Base-by-base conservation (phyloP, 2,888 invertebrate genomes). In the Euphydryas editha region DNA sequence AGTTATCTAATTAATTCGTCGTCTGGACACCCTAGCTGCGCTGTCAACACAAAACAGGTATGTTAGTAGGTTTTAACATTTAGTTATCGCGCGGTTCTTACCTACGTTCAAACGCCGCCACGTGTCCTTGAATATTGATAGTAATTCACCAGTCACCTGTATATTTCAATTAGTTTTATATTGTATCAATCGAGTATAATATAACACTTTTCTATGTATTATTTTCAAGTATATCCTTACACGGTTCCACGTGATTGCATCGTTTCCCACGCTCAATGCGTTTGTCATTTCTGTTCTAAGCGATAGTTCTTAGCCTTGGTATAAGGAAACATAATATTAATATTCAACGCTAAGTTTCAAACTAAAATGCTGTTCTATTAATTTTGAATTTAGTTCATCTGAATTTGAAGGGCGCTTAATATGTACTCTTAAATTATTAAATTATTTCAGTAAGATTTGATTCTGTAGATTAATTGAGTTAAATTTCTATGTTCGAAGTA, bases 321-420 rank as follows among this genome's bases (percentile, higher is more conserved):
- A 55, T 42, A 55, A 62, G 62, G 62, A 67, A 67, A 59, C 42
- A 15, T n/a, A 30, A 11, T 47, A 59, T 63, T 63, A 63, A 56
- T 44, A 67, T 67, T 59, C 67, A 42, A 59, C 24, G 56, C 18
- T 59, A 37, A n/a, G 62, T 17, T 59, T 47, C n/a, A 18, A 55
- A 56, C 59, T 67, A 55, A 65, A 55, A 21, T 36, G 59, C 18
- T 62, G 58, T 55, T 61, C 61, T 49, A 61, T 68, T 64, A 46
- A 58, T 64, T 64, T 68, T 64, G 61, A 64, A 56, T 20, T 60
- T 60, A 58, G 30, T 54, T 58, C 49, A 39, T 30, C 51, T 54
- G 15, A 64, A 61, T 62, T 59, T 47, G 57, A 63, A 62, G 44
- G 60, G 65, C 62, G 68, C 63, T 20, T 44, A 46, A 57, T 24